Base-by-base conservation (phyloP, 1,140 invertebrate species). In the Oedothorax gibbosus region DNA sequence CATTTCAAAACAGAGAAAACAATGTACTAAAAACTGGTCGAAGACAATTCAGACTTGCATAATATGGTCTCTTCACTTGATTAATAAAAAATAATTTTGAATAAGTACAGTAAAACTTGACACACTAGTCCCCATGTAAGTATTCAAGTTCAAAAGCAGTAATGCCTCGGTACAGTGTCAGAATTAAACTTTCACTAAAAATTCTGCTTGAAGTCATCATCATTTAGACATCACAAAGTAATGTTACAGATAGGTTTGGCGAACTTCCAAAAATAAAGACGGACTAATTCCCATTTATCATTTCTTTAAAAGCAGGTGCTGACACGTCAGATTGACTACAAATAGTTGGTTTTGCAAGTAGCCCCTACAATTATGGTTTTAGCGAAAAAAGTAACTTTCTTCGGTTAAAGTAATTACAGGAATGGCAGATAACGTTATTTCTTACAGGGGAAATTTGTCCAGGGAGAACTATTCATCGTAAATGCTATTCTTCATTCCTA, bases 281-380 rank as follows among this genome's bases (percentile, higher is more conserved):
- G 71, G 78, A 71, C 20, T 8, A 51, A 12, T 81, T 81, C 49
- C 14, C 65, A 81, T 81, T 81, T 60, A 81, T 81, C 78, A 81
- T 81, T 81, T 15, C 66, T 54, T 21, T 81, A 81, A 81, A 81
- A 65, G 78, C 78, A 81, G 78, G 66, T 81, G 78, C 78, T 81
- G 78, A 81, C 65, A 71, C 62, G 78, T 81, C 78, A 81, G 21
- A 68, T 35, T 81, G 65, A 49, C 66, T 81, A 53, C 60, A 56
- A 81, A 81, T 81, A 56, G 78, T 81, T 81, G 78, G 71, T 81
- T 81, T 81, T 57, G 66, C 66, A 81, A 81, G 66, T 81, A 21
- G 78, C 35, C 21, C 64, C 64, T 57, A 56, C 21, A 81, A 81
- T 81, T 81, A 81, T 71, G 51, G 66, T 81, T 71, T 53, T 51